These are phyloP conservation scores for Gallinago paraguaiae DNA, from an alignment of 2,113 vertebrate species.

Conservation along the genomic window DNA sequence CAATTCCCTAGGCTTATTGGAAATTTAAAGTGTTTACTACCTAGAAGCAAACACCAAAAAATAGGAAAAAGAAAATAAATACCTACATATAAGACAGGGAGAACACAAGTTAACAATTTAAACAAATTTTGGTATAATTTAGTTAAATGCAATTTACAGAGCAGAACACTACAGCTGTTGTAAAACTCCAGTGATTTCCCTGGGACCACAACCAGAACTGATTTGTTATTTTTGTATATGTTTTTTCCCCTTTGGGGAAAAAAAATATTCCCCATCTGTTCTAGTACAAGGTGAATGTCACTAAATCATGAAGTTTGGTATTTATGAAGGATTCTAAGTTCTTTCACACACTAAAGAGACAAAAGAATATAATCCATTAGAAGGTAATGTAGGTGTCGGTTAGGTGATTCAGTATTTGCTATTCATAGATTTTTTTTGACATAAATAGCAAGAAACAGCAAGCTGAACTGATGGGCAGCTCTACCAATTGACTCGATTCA, in stretches of 20 bases:
- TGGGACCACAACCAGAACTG: background rate
- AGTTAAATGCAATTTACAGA: background rate
- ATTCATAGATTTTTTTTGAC: background rate
- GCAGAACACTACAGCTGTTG: background rate
- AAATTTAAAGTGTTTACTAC: background rate
- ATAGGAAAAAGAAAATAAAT: background rate
- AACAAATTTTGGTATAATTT: background rate
- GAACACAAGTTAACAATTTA: background rate
- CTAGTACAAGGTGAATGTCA: background rate
- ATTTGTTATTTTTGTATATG: background rate
- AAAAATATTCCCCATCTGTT: background rate
- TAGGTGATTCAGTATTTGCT: constrained; percentile 15
- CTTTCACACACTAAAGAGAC: background rate
- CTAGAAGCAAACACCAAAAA: background rate
- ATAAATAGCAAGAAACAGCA: constrained; percentile 6
- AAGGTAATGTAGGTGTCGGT: background rate
- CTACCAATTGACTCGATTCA: background rate
- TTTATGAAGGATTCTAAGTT: background rate
- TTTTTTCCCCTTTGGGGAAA: background rate
- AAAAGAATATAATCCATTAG: background rate
- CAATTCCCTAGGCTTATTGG: background rate
- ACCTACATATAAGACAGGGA: background rate
- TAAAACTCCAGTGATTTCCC: background rate
- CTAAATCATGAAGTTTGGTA: constrained; percentile 1
- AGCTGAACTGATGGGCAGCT: background rate